Evolutionary conservation across 2,113 vertebrate species (phyloP), one percentile per base, ranked within the genome.

Genomic region (Neodon shergylaensis): DNA sequence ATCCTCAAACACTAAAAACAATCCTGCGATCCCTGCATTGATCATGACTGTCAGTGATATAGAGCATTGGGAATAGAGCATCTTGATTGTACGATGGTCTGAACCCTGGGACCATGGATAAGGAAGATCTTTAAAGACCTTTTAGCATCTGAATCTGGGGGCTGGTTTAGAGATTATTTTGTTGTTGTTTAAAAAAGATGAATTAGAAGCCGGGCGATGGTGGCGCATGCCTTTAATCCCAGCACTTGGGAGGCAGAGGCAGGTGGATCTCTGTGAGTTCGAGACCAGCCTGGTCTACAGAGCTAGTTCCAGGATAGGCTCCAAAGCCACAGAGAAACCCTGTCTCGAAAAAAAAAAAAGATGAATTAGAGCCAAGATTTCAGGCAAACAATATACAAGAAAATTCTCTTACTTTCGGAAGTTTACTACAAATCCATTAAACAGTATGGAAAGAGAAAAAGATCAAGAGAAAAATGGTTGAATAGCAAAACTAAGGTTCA

Each of bases 361-460:
- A 97, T 97, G 97, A 92, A 97, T 54, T 92, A 88, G 92, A 97
- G 87, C 81, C 95, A 97, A 97, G 96, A 97, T 94, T 98, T 98
- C 93, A 97, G 97, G 61, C 91, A 98, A 94, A 97, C 87, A 92
- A 96, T 97, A 97, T 96, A 22, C 88, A 97, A 94, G 92, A 97
- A 73, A 88, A 97, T 96, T 84, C 96, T 96, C 19, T 96, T 92
- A 31, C 94, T 97, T 83, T 95, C 97, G 52, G 93, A 98, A 99
- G 99, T 98, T 97, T 99, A 99, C 97, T 99, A 99, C 98, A 98
- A 99, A 99, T 99, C 99, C 97, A 99, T 99, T 47, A 99, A 99
- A 97, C 98, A 98, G 70, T 97, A 98, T 13, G 99, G 98, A 82
- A 98, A 98, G 99, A 91, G 97, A 99, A 90, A 95, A 96, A 96